These are phyloP conservation scores for Gallirallus australis DNA, from an alignment of 2,797 vertebrate genomes.

Conservation along the genomic window DNA sequence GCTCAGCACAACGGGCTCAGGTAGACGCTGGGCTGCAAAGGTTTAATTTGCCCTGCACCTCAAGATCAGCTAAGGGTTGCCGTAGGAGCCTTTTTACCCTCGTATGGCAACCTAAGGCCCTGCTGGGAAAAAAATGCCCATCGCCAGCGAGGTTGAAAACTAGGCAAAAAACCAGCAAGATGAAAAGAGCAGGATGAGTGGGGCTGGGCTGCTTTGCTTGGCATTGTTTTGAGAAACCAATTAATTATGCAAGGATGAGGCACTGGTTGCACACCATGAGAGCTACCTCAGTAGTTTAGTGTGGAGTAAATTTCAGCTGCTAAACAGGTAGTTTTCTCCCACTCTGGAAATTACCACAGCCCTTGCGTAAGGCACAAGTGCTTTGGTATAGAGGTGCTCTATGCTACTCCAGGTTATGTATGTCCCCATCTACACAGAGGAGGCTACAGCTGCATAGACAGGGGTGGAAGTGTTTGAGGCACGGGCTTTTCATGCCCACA, in stretches of 20 bases:
- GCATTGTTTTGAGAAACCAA: not conserved
- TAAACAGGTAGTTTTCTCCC: not conserved
- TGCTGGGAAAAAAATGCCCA: not conserved
- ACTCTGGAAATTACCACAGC: not conserved
- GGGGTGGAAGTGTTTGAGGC: not conserved
- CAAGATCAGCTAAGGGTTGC: not conserved
- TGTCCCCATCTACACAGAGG: not conserved
- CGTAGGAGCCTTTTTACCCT: not conserved
- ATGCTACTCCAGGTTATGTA: not conserved
- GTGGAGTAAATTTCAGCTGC: not conserved
- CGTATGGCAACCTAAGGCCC: not conserved
- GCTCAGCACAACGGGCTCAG: not conserved
- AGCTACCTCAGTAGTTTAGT: not conserved
- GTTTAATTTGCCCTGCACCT: not conserved
- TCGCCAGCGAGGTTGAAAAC: not conserved
- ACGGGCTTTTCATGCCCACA: rapidly evolving
- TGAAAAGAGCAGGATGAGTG: not conserved
- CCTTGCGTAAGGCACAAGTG: not conserved
- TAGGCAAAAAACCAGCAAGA: not conserved
- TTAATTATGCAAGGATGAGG: not conserved
- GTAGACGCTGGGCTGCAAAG: not conserved
- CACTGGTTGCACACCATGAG: not conserved
- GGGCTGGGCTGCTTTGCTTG: not conserved
- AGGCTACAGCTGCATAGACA: not conserved
- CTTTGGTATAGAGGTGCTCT: not conserved